A percentile compares a stretch with the other conserved stretches of the same genome.
phyloP scores from a whole-genome alignment of 2,888 invertebrate genomes.

The Parthenolecanium corni region DNA sequence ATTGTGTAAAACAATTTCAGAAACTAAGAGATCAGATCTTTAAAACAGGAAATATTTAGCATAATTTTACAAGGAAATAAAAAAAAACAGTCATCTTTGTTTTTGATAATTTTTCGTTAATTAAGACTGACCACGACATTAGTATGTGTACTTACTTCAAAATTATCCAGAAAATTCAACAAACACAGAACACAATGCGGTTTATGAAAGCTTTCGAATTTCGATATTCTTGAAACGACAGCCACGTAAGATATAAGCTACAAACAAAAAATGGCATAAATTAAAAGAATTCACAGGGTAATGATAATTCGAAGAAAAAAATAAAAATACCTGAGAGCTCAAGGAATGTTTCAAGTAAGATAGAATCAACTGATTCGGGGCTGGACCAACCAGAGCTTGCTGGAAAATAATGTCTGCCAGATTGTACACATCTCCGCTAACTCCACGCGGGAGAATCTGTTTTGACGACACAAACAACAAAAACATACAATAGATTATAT shows the following conservation, averaged over 20 bases:
- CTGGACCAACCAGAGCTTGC: slow-evolving; percentile 85
- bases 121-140: no score
- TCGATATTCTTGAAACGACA: slow-evolving; percentile 73
- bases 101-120: no score
- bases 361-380: slow-evolving; percentile 79
- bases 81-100: no score
- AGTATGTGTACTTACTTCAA: slow-evolving; percentile 39
- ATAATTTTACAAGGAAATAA: no score
- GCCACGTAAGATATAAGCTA: slow-evolving; percentile 79
- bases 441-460: slow-evolving; percentile 67
- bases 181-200: slow-evolving; percentile 78
- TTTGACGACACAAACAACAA: background rate
- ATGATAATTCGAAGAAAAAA: background rate
- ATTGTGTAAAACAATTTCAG: no score
- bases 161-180: slow-evolving; percentile 69
- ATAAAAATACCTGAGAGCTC: slow-evolving; percentile 56
- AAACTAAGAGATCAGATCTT: no score
- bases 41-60: no score
- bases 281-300: background rate
- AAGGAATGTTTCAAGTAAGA: slow-evolving; percentile 87
- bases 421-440: slow-evolving; percentile 86
- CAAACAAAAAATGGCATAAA: slow-evolving; percentile 19
- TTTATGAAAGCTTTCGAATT: slow-evolving; percentile 76
- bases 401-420: slow-evolving; percentile 85
- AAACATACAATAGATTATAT: no score